A percentile compares a stretch with the other conserved stretches of the same genome.
Conservation (phyloP, 2,888 invertebrate genomes). For the Drosophila acutilabella region DNA sequence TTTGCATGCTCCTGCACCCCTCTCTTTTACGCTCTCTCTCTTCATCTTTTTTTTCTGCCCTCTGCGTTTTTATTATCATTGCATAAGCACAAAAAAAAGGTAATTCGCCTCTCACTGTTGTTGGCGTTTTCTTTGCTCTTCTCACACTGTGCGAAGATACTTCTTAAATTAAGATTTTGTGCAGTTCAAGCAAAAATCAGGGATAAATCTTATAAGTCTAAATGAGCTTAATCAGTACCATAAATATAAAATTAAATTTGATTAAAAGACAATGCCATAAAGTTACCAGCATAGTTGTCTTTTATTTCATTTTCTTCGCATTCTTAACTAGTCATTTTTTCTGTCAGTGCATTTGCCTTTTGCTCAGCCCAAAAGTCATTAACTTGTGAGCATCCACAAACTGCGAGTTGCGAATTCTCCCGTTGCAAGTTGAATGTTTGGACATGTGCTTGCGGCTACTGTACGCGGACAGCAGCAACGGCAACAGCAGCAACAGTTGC, state of each 20-base stretch:
- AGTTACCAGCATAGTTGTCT: no score
- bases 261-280: no score
- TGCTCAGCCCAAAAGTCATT: conserved; percentile 60
- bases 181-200: neutral
- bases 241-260: no score
- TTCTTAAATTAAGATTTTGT: neutral
- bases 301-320: no score
- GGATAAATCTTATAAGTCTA: no score
- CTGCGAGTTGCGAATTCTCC: conserved; percentile 33
- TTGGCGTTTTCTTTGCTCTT: conserved; percentile 5
- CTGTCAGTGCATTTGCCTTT: neutral
- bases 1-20: neutral
- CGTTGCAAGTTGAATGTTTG: conserved; percentile 43
- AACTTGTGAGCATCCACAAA: conserved; percentile 48
- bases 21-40: neutral
- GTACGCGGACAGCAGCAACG: conserved; percentile 37
- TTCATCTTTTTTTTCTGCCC: neutral
- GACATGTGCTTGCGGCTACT: conserved; percentile 73
- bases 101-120: conserved; percentile 62
- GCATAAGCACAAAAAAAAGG: conserved; percentile 66
- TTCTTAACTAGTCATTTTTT: neutral
- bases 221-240: no score
- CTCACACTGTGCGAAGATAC: neutral
- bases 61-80: conserved; percentile 71
- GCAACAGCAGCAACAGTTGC: conserved; percentile 8